Conservation (phyloP, 2,113 vertebrate species). For the Butastur rufipennis region DNA sequence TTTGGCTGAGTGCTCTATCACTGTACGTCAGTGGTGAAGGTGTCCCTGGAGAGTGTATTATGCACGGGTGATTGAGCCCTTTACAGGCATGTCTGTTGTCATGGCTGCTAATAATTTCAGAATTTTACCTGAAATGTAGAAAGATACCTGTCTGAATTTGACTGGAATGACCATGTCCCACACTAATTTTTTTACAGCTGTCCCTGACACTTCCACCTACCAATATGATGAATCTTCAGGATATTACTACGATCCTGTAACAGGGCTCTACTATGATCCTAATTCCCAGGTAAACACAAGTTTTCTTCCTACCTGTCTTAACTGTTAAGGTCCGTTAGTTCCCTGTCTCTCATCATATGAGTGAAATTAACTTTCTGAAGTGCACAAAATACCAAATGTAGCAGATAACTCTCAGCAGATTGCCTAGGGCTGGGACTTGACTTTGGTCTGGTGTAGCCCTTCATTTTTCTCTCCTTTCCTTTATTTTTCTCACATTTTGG, state of each 20-base stretch:
- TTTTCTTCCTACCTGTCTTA: neutral
- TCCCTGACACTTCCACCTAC: slow-evolving; percentile 92
- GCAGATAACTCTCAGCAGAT: neutral
- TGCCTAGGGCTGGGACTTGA: neutral
- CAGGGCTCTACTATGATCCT: slow-evolving; percentile 95
- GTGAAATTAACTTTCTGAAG: neutral
- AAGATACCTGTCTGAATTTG: neutral
- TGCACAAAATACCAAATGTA: neutral
- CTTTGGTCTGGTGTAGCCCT: neutral
- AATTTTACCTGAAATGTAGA: neutral
- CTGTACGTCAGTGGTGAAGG: neutral
- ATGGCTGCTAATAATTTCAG: neutral
- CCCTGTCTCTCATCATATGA: neutral
- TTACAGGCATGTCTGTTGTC: neutral
- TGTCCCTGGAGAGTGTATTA: neutral
- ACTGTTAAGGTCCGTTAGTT: neutral
- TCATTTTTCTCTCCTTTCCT: neutral
- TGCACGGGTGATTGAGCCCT: neutral
- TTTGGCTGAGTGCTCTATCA: neutral
- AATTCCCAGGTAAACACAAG: slow-evolving; percentile 86
- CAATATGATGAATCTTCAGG: slow-evolving; percentile 97
- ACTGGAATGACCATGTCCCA: slow-evolving; percentile 12
- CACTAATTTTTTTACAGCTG: slow-evolving; percentile 71
- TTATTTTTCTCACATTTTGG: neutral
- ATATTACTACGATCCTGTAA: slow-evolving; percentile 94